Evolutionary conservation across 2,113 vertebrate genomes (phyloP).

Genomic region (Phylloscopus whistleri): DNA sequence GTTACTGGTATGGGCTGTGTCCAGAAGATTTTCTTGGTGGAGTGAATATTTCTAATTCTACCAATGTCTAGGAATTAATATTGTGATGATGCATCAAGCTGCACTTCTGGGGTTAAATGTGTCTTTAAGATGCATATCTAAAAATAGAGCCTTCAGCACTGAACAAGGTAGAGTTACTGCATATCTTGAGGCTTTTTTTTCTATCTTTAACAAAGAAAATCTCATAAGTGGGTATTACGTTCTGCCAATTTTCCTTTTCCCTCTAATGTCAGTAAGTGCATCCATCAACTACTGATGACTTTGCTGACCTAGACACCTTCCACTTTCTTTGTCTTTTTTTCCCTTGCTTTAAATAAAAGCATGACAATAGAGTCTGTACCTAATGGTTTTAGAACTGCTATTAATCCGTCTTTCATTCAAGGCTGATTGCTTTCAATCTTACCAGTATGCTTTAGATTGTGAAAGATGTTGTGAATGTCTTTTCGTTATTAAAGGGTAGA

Average conservation of each 20-base stretch:
- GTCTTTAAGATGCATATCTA: neutral
- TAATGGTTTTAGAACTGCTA: conserved; percentile 38
- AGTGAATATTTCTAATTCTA: neutral
- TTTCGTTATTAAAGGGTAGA: neutral
- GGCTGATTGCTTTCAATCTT: conserved; percentile 32
- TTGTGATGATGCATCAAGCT: neutral
- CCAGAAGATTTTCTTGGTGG: neutral
- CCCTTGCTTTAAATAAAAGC: conserved; percentile 37
- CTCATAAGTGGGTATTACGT: neutral
- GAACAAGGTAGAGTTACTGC: neutral
- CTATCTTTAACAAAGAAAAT: neutral
- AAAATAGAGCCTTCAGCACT: conserved; percentile 1
- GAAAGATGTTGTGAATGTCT: neutral
- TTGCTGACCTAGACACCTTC: conserved; percentile 24
- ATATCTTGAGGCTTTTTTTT: conserved; percentile 20
- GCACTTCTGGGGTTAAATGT: conserved; percentile 4
- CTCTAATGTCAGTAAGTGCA: conserved; percentile 13
- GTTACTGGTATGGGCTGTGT: neutral
- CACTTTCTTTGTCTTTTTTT: neutral
- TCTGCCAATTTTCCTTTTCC: conserved; percentile 25
- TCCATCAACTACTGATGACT: conserved; percentile 43
- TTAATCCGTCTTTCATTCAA: conserved; percentile 45
- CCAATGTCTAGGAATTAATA: neutral
- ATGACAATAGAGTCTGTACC: neutral
- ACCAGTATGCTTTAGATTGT: neutral